These are phyloP conservation scores for Antrozous pallidus DNA, from an alignment of 2,797 vertebrate species.

Conservation along the genomic window DNA sequence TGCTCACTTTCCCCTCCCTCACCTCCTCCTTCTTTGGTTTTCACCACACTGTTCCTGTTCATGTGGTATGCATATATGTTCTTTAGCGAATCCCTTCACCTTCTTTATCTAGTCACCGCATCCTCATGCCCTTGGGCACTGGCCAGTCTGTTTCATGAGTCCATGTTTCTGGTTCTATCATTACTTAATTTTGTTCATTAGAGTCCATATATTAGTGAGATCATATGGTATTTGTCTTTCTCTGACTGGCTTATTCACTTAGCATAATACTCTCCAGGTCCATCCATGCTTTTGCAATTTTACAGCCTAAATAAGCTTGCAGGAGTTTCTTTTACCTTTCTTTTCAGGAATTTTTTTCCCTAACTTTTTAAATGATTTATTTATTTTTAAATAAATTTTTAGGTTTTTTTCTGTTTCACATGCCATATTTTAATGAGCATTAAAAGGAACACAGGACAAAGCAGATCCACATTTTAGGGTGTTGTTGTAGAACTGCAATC, in stretches of 20 bases:
- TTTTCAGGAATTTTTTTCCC: neutral
- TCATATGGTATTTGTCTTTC: neutral
- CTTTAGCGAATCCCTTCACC: neutral
- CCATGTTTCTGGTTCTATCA: neutral
- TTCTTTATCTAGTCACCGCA: neutral
- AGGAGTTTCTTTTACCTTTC: neutral
- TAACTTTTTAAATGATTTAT: neutral
- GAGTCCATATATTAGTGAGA: neutral
- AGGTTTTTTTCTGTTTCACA: neutral
- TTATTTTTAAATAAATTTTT: neutral
- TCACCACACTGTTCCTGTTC: neutral
- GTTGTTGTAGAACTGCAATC: neutral
- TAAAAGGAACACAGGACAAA: neutral
- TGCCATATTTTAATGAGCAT: neutral
- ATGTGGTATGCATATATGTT: neutral
- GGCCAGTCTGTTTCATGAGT: neutral
- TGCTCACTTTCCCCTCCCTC: neutral
- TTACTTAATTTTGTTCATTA: neutral
- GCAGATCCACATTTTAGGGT: neutral
- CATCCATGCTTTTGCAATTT: neutral
- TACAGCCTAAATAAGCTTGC: neutral
- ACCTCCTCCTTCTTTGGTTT: neutral
- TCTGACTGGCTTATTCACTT: neutral
- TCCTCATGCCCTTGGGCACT: neutral
- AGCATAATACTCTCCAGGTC: neutral